Base-by-base conservation (phyloP, 2,888 invertebrate species). In the Sminthurides aquaticus region DNA sequence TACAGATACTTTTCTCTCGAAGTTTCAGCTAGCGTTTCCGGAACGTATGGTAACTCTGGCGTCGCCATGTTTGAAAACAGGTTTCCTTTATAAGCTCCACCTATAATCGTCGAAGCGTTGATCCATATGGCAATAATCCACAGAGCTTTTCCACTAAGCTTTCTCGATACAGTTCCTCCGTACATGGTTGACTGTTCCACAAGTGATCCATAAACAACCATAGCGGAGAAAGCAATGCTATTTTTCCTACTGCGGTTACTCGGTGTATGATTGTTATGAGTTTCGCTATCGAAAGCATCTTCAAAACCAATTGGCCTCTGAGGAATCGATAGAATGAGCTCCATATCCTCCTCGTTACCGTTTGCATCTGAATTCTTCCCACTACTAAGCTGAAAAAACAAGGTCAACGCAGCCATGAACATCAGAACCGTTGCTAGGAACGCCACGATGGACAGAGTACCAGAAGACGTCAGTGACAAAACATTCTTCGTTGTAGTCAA, bases 81-180 rank as follows among this genome's bases (percentile, higher is more conserved):
- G n/a, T 26, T 57, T 1, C 58, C 64, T 59, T 64, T 64, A 43
- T 64, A 64, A 15, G 58, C 49, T 11, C 26, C 20, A 11, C 64
- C 52, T 2, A 64, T 59, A 28, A 64, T 43, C n/a, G 64, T 64
- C 1, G 59, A 49, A 11, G 49, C 27, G 34, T 64, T 64, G 5
- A 64, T 54, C 64, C 64, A 64, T 28, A 64, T 59, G 2, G 49
- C 3, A 22, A 63, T 63, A 1, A 63, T n/a, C 5, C 57, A 20
- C 1, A 63, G 34, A 1, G 57, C 27, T 48, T 63, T 63, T 1
- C 15, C 3, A 34, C 18, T 63, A 29, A 58, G 3, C 15, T 58
- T 18, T 28, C 3, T 1, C 3, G 26, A 48, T 2, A 58, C n/a
- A 8, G 26, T 49, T 1, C 20, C 49, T 2, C 25, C 26, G 1